phyloP scores from a whole-genome alignment of 2,113 vertebrate species.

The Epinephelus lanceolatus region DNA sequence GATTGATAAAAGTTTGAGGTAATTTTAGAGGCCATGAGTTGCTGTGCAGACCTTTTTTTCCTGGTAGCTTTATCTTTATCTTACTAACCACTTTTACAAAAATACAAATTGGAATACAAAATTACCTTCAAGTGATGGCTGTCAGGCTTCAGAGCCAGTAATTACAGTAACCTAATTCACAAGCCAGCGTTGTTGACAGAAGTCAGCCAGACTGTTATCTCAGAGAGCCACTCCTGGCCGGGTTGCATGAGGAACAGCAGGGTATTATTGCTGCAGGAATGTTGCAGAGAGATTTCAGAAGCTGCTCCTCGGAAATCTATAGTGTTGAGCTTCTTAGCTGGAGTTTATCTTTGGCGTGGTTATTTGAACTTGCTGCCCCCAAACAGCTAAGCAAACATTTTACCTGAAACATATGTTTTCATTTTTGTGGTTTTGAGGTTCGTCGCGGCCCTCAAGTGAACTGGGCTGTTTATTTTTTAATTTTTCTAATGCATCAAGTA shows the following conservation, averaged over 20 bases:
- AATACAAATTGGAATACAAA: background rate
- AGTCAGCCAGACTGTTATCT: slow-evolving; percentile 26
- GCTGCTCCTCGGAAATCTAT: background rate
- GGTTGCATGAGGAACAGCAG: background rate
- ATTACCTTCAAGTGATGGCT: background rate
- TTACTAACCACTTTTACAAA: slow-evolving; percentile 11
- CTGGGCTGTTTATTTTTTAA: too few species aligned
- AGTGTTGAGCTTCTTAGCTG: background rate
- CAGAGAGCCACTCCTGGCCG: slow-evolving; percentile 1
- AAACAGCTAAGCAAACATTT: slow-evolving; percentile 15
- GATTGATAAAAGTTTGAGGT: background rate
- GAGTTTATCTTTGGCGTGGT: slow-evolving; percentile 47
- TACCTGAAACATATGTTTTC: slow-evolving; percentile 1
- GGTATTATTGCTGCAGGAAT: slow-evolving; percentile 4
- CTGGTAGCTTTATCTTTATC: slow-evolving; percentile 5
- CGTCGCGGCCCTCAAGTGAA: background rate
- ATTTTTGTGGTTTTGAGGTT: background rate
- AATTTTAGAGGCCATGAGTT: background rate
- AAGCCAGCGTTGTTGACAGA: slow-evolving; percentile 16
- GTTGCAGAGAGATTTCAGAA: background rate
- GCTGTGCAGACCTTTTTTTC: background rate
- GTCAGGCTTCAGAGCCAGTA: background rate
- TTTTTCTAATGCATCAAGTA: too few species aligned
- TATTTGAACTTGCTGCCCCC: slow-evolving; percentile 28
- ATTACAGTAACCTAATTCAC: slow-evolving; percentile 24